A percentile compares a stretch with the other conserved stretches of the same genome.
phyloP scores from a whole-genome alignment of 2,797 vertebrate species.

The Chiroxiphia lanceolata region DNA sequence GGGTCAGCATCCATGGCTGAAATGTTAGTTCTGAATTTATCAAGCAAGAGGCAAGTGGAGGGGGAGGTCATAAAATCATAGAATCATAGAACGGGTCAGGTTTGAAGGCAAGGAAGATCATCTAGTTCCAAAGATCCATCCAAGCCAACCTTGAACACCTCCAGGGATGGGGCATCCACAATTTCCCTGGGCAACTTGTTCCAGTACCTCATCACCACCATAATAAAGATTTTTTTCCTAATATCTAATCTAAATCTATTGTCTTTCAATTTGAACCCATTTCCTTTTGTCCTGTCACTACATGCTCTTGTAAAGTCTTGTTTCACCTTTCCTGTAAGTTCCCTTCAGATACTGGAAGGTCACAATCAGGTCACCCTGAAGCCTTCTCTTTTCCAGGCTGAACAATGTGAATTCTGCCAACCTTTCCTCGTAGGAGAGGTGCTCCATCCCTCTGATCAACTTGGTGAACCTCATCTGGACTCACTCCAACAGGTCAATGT shows the following conservation, averaged over 20 bases:
- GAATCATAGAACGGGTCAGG: not conserved
- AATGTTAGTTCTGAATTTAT: not conserved
- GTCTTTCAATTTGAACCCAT: not conserved
- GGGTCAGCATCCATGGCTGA: not conserved
- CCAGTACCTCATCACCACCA: not conserved
- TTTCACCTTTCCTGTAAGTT: not conserved
- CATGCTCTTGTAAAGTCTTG: not conserved
- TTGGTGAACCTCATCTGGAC: not conserved
- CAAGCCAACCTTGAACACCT: not conserved
- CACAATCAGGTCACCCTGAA: not conserved
- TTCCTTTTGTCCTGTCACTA: not conserved
- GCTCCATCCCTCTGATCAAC: not conserved
- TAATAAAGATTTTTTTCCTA: not conserved
- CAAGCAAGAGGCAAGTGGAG: not conserved
- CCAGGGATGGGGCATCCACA: not conserved
- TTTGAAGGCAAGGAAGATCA: not conserved
- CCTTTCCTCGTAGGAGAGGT: not conserved
- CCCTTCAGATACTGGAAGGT: not conserved
- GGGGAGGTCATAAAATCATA: not conserved
- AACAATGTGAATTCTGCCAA: not conserved
- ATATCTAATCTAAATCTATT: not conserved
- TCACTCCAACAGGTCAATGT: not conserved
- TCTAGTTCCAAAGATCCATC: not conserved
- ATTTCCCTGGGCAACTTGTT: not conserved
- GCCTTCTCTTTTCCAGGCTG: not conserved